Conservation (phyloP, 2,113 vertebrate genomes). For the Hipposideros armiger region DNA sequence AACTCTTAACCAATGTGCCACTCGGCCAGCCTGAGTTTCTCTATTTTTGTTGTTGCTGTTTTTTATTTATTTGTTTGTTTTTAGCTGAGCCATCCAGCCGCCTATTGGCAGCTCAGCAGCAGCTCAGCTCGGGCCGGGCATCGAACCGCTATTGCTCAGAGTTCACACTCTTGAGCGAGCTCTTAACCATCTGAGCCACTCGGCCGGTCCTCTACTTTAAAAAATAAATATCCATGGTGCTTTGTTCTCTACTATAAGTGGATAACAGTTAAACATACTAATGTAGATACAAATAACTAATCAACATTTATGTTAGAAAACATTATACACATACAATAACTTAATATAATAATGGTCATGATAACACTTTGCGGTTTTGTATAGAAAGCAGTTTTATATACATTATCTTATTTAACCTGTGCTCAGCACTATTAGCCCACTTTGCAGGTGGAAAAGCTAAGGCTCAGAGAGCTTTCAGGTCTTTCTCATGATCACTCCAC, state of each 20-base stretch:
- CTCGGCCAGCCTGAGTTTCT: no score
- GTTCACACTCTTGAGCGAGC: no score
- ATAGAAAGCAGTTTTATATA: slow-evolving; percentile 3
- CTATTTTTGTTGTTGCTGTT: no score
- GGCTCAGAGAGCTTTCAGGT: neutral
- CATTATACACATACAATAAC: neutral
- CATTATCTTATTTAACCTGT: neutral
- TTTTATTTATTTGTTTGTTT: no score
- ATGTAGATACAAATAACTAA: slow-evolving; percentile 11
- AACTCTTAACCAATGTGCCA: no score
- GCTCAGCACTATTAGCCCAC: neutral
- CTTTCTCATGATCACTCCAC: neutral
- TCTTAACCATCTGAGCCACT: no score
- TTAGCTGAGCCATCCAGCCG: no score
- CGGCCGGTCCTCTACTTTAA: neutral
- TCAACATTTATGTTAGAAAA: neutral
- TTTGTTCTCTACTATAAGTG: slow-evolving; percentile 9
- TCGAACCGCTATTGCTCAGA: no score
- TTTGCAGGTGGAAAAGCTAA: slow-evolving; percentile 43
- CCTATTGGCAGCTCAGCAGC: no score
- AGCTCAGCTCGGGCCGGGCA: no score
- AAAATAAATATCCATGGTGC: neutral
- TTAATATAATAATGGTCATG: neutral
- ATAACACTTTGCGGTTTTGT: neutral
- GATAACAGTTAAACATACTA: slow-evolving; percentile 25